A percentile compares a stretch with the other conserved stretches of the same genome.
phyloP scores from a whole-genome alignment of 2,888 invertebrate species.

The Zygogramma bicolorata region DNA sequence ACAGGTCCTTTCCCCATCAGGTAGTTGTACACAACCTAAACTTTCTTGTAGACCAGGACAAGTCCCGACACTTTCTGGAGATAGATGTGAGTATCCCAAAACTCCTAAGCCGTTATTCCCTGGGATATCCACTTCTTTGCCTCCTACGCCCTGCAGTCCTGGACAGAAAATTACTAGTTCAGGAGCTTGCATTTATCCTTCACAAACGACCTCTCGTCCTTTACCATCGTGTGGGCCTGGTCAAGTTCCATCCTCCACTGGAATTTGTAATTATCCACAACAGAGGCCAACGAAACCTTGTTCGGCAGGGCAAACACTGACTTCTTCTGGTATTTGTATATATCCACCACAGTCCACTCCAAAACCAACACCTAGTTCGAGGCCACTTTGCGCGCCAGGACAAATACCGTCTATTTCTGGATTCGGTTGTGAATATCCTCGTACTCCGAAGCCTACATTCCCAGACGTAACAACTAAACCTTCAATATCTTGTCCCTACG shows the following conservation, averaged over 20 bases:
- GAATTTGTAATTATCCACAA: conserved; percentile 30
- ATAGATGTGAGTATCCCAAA: conserved; percentile 37
- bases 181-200: conserved; percentile 37
- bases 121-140: conserved; percentile 57
- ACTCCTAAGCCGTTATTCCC: conserved; percentile 29
- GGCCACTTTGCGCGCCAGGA: conserved; percentile 64
- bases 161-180: conserved; percentile 29
- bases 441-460: conserved; percentile 30
- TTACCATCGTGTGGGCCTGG: conserved; percentile 33
- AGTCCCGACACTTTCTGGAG: conserved; percentile 30
- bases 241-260: conserved; percentile 19
- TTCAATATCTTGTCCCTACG: conserved; percentile 41
- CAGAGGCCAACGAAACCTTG: conserved; percentile 26
- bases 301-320: conserved; percentile 39
- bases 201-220: conserved; percentile 28
- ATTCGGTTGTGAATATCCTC: conserved; percentile 3
- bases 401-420: conserved; percentile 47
- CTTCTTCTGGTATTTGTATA: conserved; percentile 59
- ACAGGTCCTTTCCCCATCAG: conserved; percentile 36
- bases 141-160: conserved; percentile 30
- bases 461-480: conserved; percentile 28
- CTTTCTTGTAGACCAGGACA: conserved; percentile 37
- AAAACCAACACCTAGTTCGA: conserved; percentile 63
- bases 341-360: conserved; percentile 48
- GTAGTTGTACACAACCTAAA: conserved; percentile 36